Evolutionary conservation across 2,113 vertebrate genomes (phyloP), one percentile per base, ranked within the genome.

Genomic region (Cepphus grylle): DNA sequence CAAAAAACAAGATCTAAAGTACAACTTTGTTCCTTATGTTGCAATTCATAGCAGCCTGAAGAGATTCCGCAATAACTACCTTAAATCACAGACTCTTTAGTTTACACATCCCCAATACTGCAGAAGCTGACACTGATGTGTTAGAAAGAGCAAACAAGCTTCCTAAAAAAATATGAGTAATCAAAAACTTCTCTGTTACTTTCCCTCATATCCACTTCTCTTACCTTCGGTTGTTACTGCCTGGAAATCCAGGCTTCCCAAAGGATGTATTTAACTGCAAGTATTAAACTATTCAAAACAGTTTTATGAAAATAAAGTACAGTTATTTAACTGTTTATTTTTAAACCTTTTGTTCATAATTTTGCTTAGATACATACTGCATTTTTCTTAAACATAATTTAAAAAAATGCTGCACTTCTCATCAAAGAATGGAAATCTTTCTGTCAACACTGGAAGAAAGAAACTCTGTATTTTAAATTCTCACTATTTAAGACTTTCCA

Each of bases 211-310:
- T 80, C 50, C 34, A 71, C 18, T 70, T 59, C 40, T 73, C 36
- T 43, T 63, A 42, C 34, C 25, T 74, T 86, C 50, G 5, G 9
- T 27, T 91, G 32, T 18, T 91, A 50, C 53, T 42, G 11, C 7
- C 6, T 67, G 52, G 81, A 96, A 97, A 96, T 70, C 66, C 65
- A 76, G 50, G 74, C 32, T 88, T 96, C 77, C 12, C 78, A 49
- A 69, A 74, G 88, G 2, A 7, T 2, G 1, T 42, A 65, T 76
- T 77, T 61, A 92, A 69, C 20, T n/a, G 38, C 83, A 95, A 86
- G 21, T 62, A 96, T 86, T 95, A 96, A 79, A 84, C 69, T 61
- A 96, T 49, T 40, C 40, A 52, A 88, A 88, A 86, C 7, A 32
- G 34, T 50, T 90, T 61, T 82, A 85, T 56, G 89, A 88, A 70